Conservation (phyloP, 2,797 vertebrate genomes). For the Myotis pilosus region DNA sequence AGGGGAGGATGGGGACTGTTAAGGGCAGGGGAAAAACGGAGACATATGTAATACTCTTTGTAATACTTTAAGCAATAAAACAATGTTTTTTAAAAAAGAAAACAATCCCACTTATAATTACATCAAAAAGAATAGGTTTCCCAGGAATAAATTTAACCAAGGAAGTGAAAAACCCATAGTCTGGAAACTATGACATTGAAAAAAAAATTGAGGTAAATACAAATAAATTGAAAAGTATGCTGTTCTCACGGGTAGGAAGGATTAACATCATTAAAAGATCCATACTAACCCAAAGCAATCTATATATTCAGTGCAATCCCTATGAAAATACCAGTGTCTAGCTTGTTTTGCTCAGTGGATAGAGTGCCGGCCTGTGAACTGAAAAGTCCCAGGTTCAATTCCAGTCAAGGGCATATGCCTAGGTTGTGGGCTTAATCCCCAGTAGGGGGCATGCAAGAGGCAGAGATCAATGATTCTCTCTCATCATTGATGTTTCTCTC, state of each 20-base stretch:
- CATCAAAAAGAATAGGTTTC: background rate
- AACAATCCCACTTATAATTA: background rate
- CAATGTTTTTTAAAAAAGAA: background rate
- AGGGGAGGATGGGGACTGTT: no score
- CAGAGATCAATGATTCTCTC: no score
- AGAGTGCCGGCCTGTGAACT: no score
- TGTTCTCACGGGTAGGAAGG: background rate
- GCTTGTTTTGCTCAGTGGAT: no score
- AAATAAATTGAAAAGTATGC: background rate
- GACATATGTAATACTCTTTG: no score
- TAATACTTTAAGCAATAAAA: no score
- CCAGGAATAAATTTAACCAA: background rate
- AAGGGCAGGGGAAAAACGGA: no score
- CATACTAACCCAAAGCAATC: background rate
- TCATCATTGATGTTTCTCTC: no score
- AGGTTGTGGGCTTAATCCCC: no score
- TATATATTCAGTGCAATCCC: background rate
- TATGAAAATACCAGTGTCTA: background rate
- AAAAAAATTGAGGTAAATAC: background rate
- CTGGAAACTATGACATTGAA: background rate
- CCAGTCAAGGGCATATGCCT: no score
- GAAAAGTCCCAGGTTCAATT: no score
- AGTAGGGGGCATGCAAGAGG: no score
- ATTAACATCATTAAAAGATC: background rate
- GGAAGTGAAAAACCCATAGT: background rate